These are phyloP conservation scores for Microcebus lehilahytsara DNA, from an alignment of 2,113 vertebrate species.

Conservation along the genomic window DNA sequence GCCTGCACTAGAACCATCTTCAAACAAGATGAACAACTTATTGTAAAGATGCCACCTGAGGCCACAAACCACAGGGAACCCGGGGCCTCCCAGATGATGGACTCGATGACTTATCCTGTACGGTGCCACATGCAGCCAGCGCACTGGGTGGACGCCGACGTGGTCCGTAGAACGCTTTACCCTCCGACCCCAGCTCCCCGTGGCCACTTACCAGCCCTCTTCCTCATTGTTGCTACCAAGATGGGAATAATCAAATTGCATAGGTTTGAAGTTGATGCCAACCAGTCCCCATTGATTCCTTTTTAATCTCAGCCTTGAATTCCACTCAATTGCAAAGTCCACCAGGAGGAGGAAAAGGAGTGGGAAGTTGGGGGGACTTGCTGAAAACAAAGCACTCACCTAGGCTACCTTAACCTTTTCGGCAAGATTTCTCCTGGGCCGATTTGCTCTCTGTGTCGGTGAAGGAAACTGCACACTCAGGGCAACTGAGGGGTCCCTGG, in stretches of 20 bases:
- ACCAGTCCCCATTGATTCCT: background rate
- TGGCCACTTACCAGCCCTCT: accelerated
- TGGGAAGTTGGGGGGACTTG: background rate
- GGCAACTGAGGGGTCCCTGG: too few species aligned
- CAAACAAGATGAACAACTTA: accelerated
- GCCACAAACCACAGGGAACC: accelerated
- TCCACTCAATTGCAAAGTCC: background rate
- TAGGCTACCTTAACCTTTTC: too few species aligned
- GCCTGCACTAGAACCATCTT: background rate
- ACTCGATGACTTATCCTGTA: accelerated
- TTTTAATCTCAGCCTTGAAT: background rate
- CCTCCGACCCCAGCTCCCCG: accelerated
- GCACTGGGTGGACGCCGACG: accelerated
- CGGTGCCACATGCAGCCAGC: accelerated
- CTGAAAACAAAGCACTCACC: background rate
- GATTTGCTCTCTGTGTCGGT: background rate
- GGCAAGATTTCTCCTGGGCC: background rate
- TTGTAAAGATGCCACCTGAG: background rate
- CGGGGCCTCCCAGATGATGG: accelerated
- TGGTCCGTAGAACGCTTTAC: accelerated
- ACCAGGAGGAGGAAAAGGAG: background rate
- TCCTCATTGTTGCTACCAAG: background rate
- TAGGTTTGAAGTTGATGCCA: background rate
- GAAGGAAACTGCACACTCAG: background rate
- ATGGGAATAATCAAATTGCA: background rate